Evolutionary conservation across 2,888 invertebrate genomes (phyloP).

Genomic region (Lithophane socia): DNA sequence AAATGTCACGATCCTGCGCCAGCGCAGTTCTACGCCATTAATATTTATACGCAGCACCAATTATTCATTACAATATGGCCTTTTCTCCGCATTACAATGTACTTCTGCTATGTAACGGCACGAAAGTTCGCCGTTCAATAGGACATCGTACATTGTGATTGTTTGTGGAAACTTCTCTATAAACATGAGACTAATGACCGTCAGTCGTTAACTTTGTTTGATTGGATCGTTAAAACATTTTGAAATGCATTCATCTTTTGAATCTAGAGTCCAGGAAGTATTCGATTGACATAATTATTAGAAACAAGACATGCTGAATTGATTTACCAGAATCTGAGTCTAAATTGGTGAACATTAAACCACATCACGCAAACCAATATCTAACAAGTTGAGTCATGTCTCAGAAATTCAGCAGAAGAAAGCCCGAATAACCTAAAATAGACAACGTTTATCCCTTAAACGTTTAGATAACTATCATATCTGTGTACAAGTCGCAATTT

Average conservation of each 20-base stretch:
- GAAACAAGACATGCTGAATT: constrained; percentile 2
- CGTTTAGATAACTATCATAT: constrained; percentile 74
- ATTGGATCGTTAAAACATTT: constrained; percentile 19
- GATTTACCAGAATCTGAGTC: background rate
- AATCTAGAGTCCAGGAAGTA: background rate
- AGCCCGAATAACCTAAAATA: constrained; percentile 65
- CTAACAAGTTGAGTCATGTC: constrained; percentile 39
- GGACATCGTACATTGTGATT: constrained; percentile 34
- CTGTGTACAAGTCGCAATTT: constrained; percentile 74
- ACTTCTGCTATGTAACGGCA: constrained; percentile 18
- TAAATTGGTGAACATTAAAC: background rate
- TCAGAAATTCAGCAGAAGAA: constrained; percentile 55
- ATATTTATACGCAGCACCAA: constrained; percentile 65
- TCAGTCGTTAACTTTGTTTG: constrained; percentile 4
- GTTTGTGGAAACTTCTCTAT: constrained; percentile 33
- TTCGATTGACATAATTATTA: background rate
- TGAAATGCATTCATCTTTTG: constrained; percentile 1
- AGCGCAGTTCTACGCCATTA: constrained; percentile 53
- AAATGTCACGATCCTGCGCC: constrained; percentile 66
- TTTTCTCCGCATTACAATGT: constrained; percentile 59
- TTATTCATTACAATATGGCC: constrained; percentile 59
- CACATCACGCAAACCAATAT: constrained; percentile 20
- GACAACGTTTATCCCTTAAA: constrained; percentile 76
- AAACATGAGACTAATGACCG: constrained; percentile 13
- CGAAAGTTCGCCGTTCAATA: constrained; percentile 45